These are phyloP conservation scores for Sebastes matsubarae DNA, from an alignment of 2,797 vertebrate genomes.

Conservation along the genomic window DNA sequence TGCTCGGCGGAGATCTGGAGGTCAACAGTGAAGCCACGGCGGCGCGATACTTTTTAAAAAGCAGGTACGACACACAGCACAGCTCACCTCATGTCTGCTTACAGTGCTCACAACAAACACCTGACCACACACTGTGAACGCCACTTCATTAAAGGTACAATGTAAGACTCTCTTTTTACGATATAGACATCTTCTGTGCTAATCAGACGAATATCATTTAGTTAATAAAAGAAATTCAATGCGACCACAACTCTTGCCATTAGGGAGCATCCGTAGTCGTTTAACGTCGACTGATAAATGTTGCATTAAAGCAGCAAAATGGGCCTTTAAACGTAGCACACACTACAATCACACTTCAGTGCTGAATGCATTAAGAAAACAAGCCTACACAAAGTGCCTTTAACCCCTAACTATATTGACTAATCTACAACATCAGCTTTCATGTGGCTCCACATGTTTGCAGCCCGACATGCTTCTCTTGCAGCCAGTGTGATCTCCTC, in stretches of 20 bases:
- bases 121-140: conserved; percentile 17
- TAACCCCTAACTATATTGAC: conserved; percentile 5
- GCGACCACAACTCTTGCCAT: not conserved
- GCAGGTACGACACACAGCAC: conserved; percentile 25
- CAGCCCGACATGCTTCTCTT: conserved; percentile 34
- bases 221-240: not conserved
- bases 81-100: conserved; percentile 25
- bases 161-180: not conserved
- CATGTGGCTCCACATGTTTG: conserved; percentile 21
- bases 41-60: conserved; percentile 33
- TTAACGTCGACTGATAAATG: not conserved
- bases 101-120: conserved; percentile 38
- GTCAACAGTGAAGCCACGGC: conserved; percentile 17
- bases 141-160: not conserved
- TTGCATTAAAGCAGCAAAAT: conserved; percentile 36
- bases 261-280: not conserved
- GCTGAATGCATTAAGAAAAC: not conserved
- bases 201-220: not conserved
- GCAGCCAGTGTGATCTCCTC: conserved; percentile 37
- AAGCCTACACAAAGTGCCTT: conserved; percentile 6
- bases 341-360: conserved; percentile 10
- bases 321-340: conserved; percentile 1
- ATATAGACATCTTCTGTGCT: not conserved
- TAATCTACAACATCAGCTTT: conserved; percentile 36
- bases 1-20: not conserved